Evolutionary conservation across 2,113 vertebrate species (phyloP), one percentile per base, ranked within the genome.

Genomic region (Microtus pennsylvanicus): DNA sequence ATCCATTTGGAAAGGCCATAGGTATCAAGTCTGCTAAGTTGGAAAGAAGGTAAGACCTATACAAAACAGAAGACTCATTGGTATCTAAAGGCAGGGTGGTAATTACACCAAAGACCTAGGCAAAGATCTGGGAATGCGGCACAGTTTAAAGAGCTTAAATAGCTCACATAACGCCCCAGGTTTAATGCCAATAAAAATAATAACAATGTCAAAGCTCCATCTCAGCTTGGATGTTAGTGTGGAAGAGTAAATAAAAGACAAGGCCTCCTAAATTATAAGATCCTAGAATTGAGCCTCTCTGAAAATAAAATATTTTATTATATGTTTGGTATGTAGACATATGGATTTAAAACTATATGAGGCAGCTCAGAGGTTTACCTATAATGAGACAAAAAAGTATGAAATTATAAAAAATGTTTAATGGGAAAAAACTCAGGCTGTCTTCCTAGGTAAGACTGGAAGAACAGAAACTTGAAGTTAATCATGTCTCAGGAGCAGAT

Each of bases 361-460:
- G 67, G 42, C 1, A 80, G 2, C 67, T 92, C 45, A 63, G 9
- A 86, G 85, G 22, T 52, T 96, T 28, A 50, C 10, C 38, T 86
- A 30, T 58, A 50, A 33, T 74, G 77, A 93, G 5, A 58, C 8
- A 76, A 42, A 89, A 75, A 89, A 89, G 35, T 38, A 28, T 38
- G 30, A 82, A 82, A 30, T 91, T 85, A 87, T 52, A 76, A 35
- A 94, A 95, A 93, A 83, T 42, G 38, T 85, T 52, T 80, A 33
- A 80, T 19, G 82, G n/a, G 10, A 10, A 76, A 0, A 38, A 47
- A 94, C 52, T 45, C 47, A 70, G 11, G 76, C 50, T 45, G 11
- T 63, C 16, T 19, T 63, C 26, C 61, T 96, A 74, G 69, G 19
- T 87, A 78, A 77, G 69, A 50, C 14, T 47, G 5, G 28, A 77